Percentiles rank a stretch among this genome's conserved stretches.
phyloP scores from a whole-genome alignment of 2,888 invertebrate genomes.

The Phortica okadai region DNA sequence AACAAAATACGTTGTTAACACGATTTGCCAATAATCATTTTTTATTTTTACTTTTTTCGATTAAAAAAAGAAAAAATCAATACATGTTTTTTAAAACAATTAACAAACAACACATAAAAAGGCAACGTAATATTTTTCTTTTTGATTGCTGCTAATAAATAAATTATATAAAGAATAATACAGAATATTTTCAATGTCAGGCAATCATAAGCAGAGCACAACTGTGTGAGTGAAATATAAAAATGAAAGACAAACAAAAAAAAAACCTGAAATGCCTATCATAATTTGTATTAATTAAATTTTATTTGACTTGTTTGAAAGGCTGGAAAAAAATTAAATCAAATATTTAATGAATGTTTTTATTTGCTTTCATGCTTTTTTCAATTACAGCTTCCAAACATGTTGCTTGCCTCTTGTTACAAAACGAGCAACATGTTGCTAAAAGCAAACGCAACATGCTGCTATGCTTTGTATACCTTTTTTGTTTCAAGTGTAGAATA shows the following conservation, averaged over 20 bases:
- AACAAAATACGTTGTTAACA: constrained; percentile 48
- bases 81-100: neutral
- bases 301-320: too few species aligned
- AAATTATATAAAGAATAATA: neutral
- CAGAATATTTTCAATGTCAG: constrained; percentile 8
- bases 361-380: too few species aligned
- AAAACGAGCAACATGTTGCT: too few species aligned
- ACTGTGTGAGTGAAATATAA: neutral
- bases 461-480: too few species aligned
- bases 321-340: too few species aligned
- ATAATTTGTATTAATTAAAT: too few species aligned
- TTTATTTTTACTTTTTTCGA: neutral
- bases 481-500: too few species aligned
- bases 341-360: too few species aligned
- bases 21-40: constrained; percentile 42
- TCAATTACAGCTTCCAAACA: too few species aligned
- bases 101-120: constrained; percentile 7
- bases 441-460: too few species aligned
- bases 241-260: neutral
- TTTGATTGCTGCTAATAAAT: neutral
- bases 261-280: neutral
- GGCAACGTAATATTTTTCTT: neutral
- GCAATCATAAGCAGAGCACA: neutral
- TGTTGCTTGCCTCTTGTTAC: too few species aligned
- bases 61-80: constrained; percentile 2